phyloP scores from a whole-genome alignment of 2,113 vertebrate species.

The Channa argus region DNA sequence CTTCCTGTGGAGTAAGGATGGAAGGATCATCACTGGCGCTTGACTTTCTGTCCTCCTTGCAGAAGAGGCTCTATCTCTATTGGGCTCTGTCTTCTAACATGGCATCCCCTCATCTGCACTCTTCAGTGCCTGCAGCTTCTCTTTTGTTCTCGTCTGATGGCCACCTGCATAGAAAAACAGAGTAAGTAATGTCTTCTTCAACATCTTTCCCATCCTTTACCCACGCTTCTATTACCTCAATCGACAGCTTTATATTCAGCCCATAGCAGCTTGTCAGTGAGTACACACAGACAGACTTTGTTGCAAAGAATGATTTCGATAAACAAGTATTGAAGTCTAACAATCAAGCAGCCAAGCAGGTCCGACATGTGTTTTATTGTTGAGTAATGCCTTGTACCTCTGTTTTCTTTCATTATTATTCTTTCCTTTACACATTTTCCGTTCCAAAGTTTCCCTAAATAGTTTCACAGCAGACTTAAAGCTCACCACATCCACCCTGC shows the following conservation, averaged over 20 bases:
- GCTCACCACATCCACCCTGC: constrained; percentile 64
- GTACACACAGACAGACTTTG: neutral
- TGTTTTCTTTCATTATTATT: constrained; percentile 67
- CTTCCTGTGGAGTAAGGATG: constrained; percentile 51
- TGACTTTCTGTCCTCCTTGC: constrained; percentile 51
- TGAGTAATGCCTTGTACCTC: constrained; percentile 51
- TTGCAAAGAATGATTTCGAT: constrained; percentile 27
- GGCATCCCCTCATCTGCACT: constrained; percentile 57
- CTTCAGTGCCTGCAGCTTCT: constrained; percentile 58
- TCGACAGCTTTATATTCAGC: constrained; percentile 31
- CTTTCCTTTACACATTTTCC: constrained; percentile 69
- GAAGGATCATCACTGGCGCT: constrained; percentile 67
- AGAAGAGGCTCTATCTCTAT: constrained; percentile 54
- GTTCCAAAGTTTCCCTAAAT: constrained; percentile 78
- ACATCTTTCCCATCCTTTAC: constrained; percentile 10
- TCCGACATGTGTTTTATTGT: constrained; percentile 60
- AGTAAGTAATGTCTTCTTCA: neutral
- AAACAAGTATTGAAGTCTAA: constrained; percentile 40
- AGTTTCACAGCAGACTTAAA: constrained; percentile 61
- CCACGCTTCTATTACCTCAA: constrained; percentile 14
- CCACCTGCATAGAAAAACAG: constrained; percentile 52
- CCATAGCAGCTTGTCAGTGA: constrained; percentile 19
- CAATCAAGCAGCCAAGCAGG: constrained; percentile 30
- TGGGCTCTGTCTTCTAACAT: constrained; percentile 41
- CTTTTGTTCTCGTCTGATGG: constrained; percentile 41